Evolutionary conservation across 2,888 invertebrate genomes (phyloP), one percentile per base, ranked within the genome.

Genomic region (Steromphala cineraria): DNA sequence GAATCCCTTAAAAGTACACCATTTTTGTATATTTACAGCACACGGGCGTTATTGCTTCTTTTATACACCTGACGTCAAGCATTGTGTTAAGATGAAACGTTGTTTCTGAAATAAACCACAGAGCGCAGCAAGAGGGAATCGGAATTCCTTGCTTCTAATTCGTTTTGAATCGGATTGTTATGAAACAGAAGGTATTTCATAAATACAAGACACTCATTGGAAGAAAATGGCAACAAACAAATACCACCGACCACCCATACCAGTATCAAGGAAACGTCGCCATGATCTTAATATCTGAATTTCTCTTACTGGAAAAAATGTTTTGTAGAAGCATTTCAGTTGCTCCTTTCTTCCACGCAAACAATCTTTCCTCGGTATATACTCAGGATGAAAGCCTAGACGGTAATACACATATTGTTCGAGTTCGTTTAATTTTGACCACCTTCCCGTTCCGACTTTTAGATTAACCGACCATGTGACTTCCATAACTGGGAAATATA

Each of bases 361-460:
- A 71, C 71, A 71, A 71, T 40, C 71, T 19, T 36, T 71, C 40
- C 24, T 36, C 2, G n/a, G 71, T 36, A 40, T 71, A 71, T 36
- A 71, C 15, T 71, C 71, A 36, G 71, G 71, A 71, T 71, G 71
- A 71, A 71, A 71, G 71, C 71, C 13, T 19, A 1, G 36, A 36
- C 17, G 19, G 71, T 71, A 71, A 71, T 71, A 36, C 71, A 28
- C 71, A 71, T 71, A 40, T 71, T 71, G 71, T 71, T 71, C 36
- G 71, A 13, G 71, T 71, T 71, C 71, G 40, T 71, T 71, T 71
- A 71, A 71, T 71, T 71, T 36, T 36, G 40, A 71, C 28, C 71
- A 71, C 71, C 71, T 71, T 71, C 19, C 71, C 71, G 71, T 71
- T 19, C n/a, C 71, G 71, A n/a, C 71, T 31, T 71, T 71, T 71